Evolutionary conservation across 2,797 vertebrate species (phyloP).

Genomic region (Lutjanus campechanus): DNA sequence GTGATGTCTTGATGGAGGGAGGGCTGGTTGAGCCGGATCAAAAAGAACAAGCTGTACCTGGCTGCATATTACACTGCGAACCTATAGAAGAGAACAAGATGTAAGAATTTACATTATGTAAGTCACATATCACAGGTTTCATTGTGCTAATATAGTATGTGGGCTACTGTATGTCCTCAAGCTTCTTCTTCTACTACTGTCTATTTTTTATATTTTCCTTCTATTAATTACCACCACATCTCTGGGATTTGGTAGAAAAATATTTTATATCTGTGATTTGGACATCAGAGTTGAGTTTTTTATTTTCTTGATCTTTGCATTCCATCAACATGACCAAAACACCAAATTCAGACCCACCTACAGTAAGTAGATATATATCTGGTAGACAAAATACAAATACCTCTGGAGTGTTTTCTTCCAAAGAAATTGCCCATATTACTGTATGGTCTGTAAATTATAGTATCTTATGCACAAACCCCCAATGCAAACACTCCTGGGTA

Average conservation of each 20-base stretch:
- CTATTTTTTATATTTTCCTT: no score
- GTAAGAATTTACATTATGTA: background rate
- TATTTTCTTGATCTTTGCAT: background rate
- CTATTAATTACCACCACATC: no score
- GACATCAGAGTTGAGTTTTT: background rate
- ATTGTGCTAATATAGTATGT: background rate
- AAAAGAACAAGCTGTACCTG: background rate
- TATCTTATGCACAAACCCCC: background rate
- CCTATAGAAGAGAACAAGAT: background rate
- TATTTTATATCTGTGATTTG: background rate
- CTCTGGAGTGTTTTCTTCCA: background rate
- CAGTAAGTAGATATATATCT: background rate
- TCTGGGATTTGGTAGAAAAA: background rate
- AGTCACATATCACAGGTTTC: background rate
- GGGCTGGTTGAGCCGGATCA: no score
- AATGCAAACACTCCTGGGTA: background rate
- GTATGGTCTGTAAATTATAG: background rate
- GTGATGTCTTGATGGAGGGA: background rate
- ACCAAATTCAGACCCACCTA: background rate
- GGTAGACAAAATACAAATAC: conserved; percentile 4
- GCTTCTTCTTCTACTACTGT: no score
- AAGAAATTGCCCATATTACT: background rate
- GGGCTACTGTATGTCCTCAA: background rate
- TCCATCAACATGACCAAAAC: background rate
- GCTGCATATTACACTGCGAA: background rate